A percentile compares a stretch with the other conserved stretches of the same genome.
Evolutionary conservation across 2,888 invertebrate genomes (phyloP).

Genomic region (Andrena praecox): DNA sequence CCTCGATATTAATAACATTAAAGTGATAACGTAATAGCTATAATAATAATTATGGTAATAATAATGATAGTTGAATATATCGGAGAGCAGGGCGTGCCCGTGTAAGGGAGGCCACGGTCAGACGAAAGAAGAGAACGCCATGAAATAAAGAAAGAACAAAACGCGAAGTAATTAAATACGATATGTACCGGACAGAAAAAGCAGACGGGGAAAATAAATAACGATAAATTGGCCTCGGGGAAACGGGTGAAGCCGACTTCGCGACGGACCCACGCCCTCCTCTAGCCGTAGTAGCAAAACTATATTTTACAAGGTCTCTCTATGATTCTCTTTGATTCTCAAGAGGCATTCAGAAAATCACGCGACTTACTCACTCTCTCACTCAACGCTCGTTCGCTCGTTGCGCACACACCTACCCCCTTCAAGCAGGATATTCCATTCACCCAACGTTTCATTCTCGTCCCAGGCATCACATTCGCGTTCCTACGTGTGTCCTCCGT

Average conservation of each 20-base stretch:
- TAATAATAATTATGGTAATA: conserved; percentile 52
- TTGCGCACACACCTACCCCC: not conserved
- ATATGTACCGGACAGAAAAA: conserved; percentile 20
- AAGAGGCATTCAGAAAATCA: conserved; percentile 49
- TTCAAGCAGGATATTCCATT: conserved; percentile 8
- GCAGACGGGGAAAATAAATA: conserved; percentile 64
- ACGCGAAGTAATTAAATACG: conserved; percentile 51
- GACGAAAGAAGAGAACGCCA: conserved; percentile 24
- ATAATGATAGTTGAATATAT: conserved; percentile 65
- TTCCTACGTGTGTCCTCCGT: conserved; percentile 27
- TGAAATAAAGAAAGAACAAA: conserved; percentile 30
- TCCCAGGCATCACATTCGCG: not conserved
- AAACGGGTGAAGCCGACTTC: conserved; percentile 18
- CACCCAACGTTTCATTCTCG: not conserved
- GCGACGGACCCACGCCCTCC: conserved; percentile 48
- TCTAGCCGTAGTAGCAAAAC: conserved; percentile 66
- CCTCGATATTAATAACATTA: conserved; percentile 63
- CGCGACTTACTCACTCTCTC: conserved; percentile 15
- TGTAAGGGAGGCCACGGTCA: conserved; percentile 26
- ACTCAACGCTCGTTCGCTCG: conserved; percentile 12
- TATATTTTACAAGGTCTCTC: conserved; percentile 64
- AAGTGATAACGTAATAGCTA: conserved; percentile 54
- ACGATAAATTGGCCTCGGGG: conserved; percentile 53
- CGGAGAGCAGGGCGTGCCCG: conserved; percentile 49
- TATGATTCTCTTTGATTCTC: conserved; percentile 64